These are phyloP conservation scores for Ormyrus pomaceus DNA, from an alignment of 2,888 invertebrate genomes.

Conservation along the genomic window DNA sequence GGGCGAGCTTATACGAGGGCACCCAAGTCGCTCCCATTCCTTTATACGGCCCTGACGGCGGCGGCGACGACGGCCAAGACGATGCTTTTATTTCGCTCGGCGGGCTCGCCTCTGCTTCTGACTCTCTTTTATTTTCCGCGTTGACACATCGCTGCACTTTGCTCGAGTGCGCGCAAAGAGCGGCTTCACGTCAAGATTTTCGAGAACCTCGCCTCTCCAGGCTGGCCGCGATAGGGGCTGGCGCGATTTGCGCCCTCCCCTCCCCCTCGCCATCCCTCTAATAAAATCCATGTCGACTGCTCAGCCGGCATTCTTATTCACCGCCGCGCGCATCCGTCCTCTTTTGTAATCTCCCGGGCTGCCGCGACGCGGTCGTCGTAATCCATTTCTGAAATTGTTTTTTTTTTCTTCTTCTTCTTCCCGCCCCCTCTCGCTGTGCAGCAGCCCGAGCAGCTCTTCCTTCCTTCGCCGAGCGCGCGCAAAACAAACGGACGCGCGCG, in stretches of 20 bases:
- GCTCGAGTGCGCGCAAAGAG: constrained; percentile 13
- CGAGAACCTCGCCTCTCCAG: background rate
- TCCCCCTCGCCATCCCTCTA: background rate
- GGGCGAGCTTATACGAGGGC: constrained; percentile 6
- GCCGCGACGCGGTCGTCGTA: background rate
- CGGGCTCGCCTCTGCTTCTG: background rate
- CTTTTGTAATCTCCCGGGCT: background rate
- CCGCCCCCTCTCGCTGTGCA: background rate
- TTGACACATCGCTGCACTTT: constrained; percentile 49
- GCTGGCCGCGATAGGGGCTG: background rate
- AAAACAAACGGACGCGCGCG: background rate
- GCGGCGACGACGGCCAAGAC: background rate
- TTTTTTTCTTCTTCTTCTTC: constrained; percentile 2
- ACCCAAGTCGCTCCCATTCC: constrained; percentile 46
- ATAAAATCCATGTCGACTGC: constrained; percentile 32
- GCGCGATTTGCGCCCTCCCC: constrained; percentile 1
- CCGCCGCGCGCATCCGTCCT: background rate
- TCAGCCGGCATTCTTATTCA: background rate
- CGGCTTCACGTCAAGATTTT: constrained; percentile 22
- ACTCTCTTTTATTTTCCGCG: constrained; percentile 42
- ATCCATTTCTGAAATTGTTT: constrained; percentile 49
- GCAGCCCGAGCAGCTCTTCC: too few species aligned
- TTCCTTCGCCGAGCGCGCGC: background rate
- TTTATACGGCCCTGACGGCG: constrained; percentile 29
- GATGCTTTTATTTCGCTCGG: constrained; percentile 30